Percentiles rank a stretch among this genome's conserved stretches.
Evolutionary conservation across 2,888 invertebrate species (phyloP).

Genomic region (Ditylenchus weischeri): DNA sequence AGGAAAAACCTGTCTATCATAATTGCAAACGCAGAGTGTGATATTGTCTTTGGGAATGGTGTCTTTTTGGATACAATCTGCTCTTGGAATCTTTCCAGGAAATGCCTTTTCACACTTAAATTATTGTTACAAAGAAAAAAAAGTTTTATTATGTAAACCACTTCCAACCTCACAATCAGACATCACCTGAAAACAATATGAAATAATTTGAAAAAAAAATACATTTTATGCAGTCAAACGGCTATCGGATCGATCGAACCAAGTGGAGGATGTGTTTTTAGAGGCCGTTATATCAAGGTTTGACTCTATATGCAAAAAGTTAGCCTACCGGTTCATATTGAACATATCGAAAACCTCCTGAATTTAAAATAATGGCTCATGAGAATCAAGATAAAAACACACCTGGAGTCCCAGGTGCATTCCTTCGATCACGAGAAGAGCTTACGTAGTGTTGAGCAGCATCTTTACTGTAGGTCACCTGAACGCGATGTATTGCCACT

Average conservation of each 20-base stretch:
- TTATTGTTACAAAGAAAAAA: too few relatives aligned
- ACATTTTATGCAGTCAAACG: too few relatives aligned
- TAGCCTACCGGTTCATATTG: slow-evolving; percentile 52
- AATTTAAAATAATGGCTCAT: slow-evolving; percentile 20
- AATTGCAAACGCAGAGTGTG: slow-evolving; percentile 53
- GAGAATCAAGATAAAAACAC: slow-evolving; percentile 4
- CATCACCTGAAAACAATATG: slow-evolving; percentile 14
- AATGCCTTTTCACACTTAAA: slow-evolving; percentile 10
- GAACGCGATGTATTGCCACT: too few relatives aligned
- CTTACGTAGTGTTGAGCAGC: slow-evolving; percentile 33
- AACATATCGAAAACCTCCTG: slow-evolving; percentile 51
- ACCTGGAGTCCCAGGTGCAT: slow-evolving; percentile 17
- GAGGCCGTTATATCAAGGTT: too few relatives aligned
- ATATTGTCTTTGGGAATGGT: slow-evolving; percentile 40
- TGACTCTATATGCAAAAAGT: too few relatives aligned
- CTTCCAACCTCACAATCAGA: slow-evolving; percentile 43
- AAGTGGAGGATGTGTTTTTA: too few relatives aligned
- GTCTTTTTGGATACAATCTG: slow-evolving; percentile 36
- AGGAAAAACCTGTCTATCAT: slow-evolving; percentile 40
- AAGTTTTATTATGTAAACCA: slow-evolving; percentile 23
- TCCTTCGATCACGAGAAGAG: slow-evolving; percentile 22
- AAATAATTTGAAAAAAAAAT: too few relatives aligned
- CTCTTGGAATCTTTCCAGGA: slow-evolving; percentile 18
- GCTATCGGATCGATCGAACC: too few relatives aligned
- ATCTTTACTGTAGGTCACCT: slow-evolving; percentile 51